A percentile compares a stretch with the other conserved stretches of the same genome.
Evolutionary conservation across 2,888 invertebrate species (phyloP).

Genomic region (Epiblema foenella): DNA sequence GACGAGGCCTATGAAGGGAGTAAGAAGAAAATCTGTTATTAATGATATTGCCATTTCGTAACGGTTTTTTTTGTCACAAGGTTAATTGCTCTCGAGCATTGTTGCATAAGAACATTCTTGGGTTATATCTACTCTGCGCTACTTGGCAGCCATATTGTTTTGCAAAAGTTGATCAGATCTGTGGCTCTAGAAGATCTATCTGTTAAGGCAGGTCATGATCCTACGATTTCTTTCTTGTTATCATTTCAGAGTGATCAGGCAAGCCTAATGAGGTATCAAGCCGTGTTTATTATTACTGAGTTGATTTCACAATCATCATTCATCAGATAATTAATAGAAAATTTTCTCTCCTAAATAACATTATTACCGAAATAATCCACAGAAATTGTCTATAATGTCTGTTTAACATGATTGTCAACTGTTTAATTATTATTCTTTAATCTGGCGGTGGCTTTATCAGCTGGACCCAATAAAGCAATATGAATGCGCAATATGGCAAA

Average conservation of each 20-base stretch:
- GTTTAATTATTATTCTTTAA: no score
- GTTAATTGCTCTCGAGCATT: not conserved
- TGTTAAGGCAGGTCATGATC: constrained; percentile 21
- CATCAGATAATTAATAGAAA: not conserved
- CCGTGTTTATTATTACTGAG: not conserved
- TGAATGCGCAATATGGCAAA: no score
- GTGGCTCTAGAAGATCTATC: not conserved
- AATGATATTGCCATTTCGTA: not conserved
- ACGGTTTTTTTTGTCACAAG: not conserved
- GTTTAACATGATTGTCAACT: not conserved
- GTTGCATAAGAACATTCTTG: not conserved
- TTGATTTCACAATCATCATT: no score
- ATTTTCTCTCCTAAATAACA: not conserved
- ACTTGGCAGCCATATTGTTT: constrained; percentile 29
- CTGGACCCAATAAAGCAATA: no score
- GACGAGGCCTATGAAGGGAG: no score
- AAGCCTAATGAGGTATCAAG: not conserved
- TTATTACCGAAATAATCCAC: not conserved
- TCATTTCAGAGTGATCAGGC: not conserved
- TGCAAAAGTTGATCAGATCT: not conserved
- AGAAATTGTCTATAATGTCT: constrained; percentile 2
- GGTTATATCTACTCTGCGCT: not conserved
- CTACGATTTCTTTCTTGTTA: not conserved
- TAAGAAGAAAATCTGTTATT: not conserved
- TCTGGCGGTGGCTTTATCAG: no score